Base-by-base conservation (phyloP, 2,113 vertebrate genomes). In the Pelvicachromis taeniatus region DNA sequence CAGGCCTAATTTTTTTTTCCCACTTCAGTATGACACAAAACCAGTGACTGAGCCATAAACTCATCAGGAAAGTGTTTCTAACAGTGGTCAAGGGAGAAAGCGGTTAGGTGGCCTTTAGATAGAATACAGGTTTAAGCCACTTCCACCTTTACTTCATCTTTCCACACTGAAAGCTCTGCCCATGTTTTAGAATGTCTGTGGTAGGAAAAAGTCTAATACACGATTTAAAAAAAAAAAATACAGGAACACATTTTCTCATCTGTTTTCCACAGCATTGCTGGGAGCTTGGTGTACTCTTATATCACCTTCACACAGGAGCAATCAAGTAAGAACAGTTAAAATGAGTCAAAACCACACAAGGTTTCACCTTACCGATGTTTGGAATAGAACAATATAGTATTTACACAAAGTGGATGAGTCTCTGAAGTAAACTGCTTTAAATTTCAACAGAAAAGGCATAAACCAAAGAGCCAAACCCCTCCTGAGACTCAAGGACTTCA, bases 201-300 rank as follows among this genome's bases (percentile, higher is more conserved):
- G 26, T 29, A 17, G 16, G 45, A 31, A 73, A 31, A 42, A 75
- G 26, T 75, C 6, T 42, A 31, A 48, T 19, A 48, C 68, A 31
- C 2, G 16, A 5, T 63, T n/a, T 2, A 35, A n/a, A 59, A 33
- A 17, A 35, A 8, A 1, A 31, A 52, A 59, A 2, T 63, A 38
- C 33, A 63, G 59, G 1, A 42, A 17, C 23, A 23, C 3, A 59
- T 26, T 75, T 13, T 45, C 4, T 21, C 3, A 2, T 77, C 17
- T 92, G 9, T 94, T 70, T 92, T 78, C 16, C 11, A 17, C 95
- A 99, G 99, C 89, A 99, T 99, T 89, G 97, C 97, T 7, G 99
- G 99, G 7, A 99, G 99, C 87, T 95, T 99, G 95, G 97, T 99
- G 50, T 99, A 99, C 73, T 99, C 98, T 48, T 98, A 98, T 85